Conservation (phyloP, 1,140 invertebrate species). For the Drosophila miranda region DNA sequence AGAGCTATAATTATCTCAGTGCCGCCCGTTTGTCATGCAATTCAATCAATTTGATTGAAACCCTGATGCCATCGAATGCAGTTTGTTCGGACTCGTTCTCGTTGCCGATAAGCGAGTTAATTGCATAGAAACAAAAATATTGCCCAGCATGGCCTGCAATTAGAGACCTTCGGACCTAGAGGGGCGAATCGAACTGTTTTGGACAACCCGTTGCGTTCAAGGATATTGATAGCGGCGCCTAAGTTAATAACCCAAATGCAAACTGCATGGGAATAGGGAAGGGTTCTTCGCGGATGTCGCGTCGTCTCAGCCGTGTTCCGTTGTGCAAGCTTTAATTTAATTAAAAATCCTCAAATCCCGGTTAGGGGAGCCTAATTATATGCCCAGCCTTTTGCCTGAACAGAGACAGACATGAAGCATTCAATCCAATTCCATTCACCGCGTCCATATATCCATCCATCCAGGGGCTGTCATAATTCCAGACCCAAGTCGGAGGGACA, state of each 20-base stretch:
- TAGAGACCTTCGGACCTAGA: conserved; percentile 26
- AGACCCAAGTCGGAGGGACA: conserved; percentile 37
- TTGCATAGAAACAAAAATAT: conserved; percentile 55
- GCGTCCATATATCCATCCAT: background rate
- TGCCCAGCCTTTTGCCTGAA: conserved; percentile 24
- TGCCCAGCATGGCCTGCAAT: conserved; percentile 48
- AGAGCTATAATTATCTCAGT: conserved; percentile 51
- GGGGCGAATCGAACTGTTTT: conserved; percentile 9
- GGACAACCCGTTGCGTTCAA: conserved; percentile 74
- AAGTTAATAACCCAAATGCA: conserved; percentile 62
- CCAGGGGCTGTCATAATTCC: conserved; percentile 66
- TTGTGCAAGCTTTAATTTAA: conserved; percentile 76
- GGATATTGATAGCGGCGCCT: conserved; percentile 82
- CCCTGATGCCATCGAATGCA: conserved; percentile 50
- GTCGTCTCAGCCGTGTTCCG: background rate
- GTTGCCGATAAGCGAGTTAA: conserved; percentile 63
- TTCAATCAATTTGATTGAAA: conserved; percentile 78
- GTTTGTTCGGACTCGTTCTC: conserved; percentile 42
- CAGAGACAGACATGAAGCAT: conserved; percentile 56
- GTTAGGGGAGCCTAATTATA: conserved; percentile 65
- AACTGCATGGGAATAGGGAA: conserved; percentile 41
- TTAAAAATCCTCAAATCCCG: conserved; percentile 65
- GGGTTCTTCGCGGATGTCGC: conserved; percentile 13
- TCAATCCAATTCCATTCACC: conserved; percentile 30
- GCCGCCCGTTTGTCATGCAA: conserved; percentile 62